phyloP scores from a whole-genome alignment of 53 echinoderm and acorn worm species.

The Holothuria leucospilota region DNA sequence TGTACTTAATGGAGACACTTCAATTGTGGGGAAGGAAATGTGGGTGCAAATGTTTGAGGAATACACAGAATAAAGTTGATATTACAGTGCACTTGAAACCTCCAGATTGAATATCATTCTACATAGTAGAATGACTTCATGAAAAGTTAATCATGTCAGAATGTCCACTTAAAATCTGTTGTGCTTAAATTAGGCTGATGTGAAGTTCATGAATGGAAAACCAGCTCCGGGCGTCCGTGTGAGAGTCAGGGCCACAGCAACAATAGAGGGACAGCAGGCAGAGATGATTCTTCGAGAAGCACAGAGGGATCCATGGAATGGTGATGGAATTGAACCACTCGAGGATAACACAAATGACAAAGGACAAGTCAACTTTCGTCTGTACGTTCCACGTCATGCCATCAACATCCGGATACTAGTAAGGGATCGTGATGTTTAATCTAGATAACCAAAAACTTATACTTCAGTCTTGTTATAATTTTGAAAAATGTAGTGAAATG shows the following conservation, averaged over 20 bases:
- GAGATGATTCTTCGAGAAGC: not conserved
- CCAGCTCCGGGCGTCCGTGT: constrained; percentile 28
- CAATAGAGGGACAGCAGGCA: not conserved
- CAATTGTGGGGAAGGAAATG: too few relatives aligned
- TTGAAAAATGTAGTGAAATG: too few relatives aligned
- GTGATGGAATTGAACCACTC: not conserved
- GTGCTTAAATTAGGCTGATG: constrained; percentile 17
- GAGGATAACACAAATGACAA: not conserved
- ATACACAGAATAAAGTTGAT: too few relatives aligned
- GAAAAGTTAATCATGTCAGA: too few relatives aligned
- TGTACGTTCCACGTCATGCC: not conserved
- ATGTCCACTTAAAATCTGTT: too few relatives aligned
- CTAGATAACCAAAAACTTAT: too few relatives aligned
- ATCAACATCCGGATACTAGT: not conserved
- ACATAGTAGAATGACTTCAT: too few relatives aligned
- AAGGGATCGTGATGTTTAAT: not conserved
- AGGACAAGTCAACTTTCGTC: not conserved
- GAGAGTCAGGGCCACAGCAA: not conserved
- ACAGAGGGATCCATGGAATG: not conserved
- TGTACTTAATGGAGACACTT: too few relatives aligned
- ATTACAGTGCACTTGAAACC: too few relatives aligned
- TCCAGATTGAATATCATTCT: too few relatives aligned
- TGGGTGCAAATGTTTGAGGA: too few relatives aligned
- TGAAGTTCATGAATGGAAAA: constrained; percentile 45
- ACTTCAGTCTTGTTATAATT: too few relatives aligned